Percentiles rank a stretch among this genome's conserved stretches.
Conservation (phyloP, 2,113 vertebrate species). For the Syngnathoides biaculeatus region DNA sequence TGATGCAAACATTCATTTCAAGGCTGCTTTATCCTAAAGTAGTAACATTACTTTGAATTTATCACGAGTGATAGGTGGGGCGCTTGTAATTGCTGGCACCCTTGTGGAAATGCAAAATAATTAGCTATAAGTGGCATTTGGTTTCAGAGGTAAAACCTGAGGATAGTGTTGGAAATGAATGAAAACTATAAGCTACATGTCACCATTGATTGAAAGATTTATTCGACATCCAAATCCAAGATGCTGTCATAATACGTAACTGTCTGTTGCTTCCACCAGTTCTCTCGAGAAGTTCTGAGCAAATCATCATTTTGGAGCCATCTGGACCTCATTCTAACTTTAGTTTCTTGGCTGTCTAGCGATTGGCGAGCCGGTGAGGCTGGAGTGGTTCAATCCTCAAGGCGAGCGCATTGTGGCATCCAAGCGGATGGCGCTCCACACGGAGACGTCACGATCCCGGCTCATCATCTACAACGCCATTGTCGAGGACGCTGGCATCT, state of each 20-base stretch:
- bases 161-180: slow-evolving; percentile 13
- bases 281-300: slow-evolving; percentile 11
- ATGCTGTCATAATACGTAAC: slow-evolving; percentile 40
- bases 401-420: slow-evolving; percentile 86
- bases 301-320: slow-evolving; percentile 7
- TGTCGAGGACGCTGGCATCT: slow-evolving; percentile 94
- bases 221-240: slow-evolving; percentile 52
- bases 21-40: no score
- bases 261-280: slow-evolving; percentile 32
- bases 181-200: slow-evolving; percentile 41
- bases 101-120: no score
- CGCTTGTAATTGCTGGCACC: no score
- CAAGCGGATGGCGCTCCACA: slow-evolving; percentile 85
- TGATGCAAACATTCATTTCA: no score
- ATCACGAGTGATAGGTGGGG: no score
- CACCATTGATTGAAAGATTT: slow-evolving; percentile 28
- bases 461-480: slow-evolving; percentile 95
- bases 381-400: slow-evolving; percentile 96
- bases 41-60: no score
- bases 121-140: background rate
- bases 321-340: background rate
- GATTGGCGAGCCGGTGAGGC: slow-evolving; percentile 86
- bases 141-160: background rate
- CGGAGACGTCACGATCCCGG: slow-evolving; percentile 83
- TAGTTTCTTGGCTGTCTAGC: slow-evolving; percentile 62